Conservation (phyloP, 2,113 vertebrate species). For the Agapornis roseicollis region DNA sequence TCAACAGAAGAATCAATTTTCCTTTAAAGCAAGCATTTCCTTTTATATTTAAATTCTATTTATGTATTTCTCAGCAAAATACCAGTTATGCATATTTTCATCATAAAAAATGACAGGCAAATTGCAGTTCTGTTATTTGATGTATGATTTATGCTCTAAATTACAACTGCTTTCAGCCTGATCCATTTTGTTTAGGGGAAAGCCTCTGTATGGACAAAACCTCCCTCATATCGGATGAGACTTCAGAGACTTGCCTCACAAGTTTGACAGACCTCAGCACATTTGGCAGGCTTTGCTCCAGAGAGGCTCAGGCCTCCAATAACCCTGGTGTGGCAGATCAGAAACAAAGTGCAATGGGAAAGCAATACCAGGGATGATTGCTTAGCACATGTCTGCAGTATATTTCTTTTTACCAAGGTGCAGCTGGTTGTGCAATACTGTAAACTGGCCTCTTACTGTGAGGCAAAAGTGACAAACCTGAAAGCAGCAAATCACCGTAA, state of each 20-base stretch:
- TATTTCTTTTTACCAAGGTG: neutral
- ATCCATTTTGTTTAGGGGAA: neutral
- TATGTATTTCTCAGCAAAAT: neutral
- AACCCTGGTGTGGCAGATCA: neutral
- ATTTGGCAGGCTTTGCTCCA: neutral
- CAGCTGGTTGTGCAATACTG: neutral
- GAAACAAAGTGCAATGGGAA: neutral
- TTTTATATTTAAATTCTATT: neutral
- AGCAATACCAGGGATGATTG: neutral
- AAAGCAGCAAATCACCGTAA: neutral
- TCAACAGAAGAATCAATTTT: neutral
- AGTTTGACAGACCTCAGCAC: neutral
- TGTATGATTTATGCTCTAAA: neutral
- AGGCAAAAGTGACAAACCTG: neutral
- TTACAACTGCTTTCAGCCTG: neutral
- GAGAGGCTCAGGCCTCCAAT: neutral
- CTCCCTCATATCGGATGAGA: fast-evolving
- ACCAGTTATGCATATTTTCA: neutral
- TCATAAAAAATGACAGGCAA: neutral
- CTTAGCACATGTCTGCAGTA: neutral
- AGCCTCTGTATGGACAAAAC: neutral
- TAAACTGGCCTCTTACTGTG: neutral
- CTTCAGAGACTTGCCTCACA: neutral
- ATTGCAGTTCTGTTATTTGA: neutral
- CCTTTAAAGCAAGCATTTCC: neutral